Evolutionary conservation across 2,113 vertebrate genomes (phyloP), one percentile per base, ranked within the genome.

Genomic region (Morone saxatilis): DNA sequence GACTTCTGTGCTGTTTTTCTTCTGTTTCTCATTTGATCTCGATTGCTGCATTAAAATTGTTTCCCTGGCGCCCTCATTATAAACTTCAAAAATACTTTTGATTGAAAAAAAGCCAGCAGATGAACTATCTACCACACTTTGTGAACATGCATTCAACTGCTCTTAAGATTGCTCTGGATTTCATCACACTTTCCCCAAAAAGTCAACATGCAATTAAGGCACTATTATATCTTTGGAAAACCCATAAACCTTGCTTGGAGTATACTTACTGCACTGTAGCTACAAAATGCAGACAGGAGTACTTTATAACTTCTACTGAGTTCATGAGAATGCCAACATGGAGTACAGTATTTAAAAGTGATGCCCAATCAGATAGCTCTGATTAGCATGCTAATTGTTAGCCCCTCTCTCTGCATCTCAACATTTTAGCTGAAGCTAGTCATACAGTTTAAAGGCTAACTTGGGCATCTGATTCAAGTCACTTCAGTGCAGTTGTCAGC

Each of bases 131-230:
- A 60, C 0, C 17, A 59, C 60, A 79, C 9, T 73, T 81, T 79
- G 20, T 69, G 66, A 83, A 59, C 67, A 82, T 76, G 43, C 54
- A 53, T 12, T 20, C 40, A 2, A 22, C 40, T 31, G 40, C 61
- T 76, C 54, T 62, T 51, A 78, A 47, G 38, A 84, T 94, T 94
- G 66, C 90, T 69, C 36, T 53, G 47, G 85, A 87, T 93, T 93
- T 91, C 91, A 89, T 94, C 92, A 93, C 75, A 57, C 65, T 75
- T 83, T 71, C 60, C 68, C 74, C 20, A 59, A 86, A 84, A 79
- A 53, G 71, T 78, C 85, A 82, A 82, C 80, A 86, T 88, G 76
- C 66, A 84, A 85, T 83, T 76, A 85, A 84, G 41, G 70, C 63
- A n/a, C 13, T 11, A 57, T 86, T 78, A 76, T 7, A 50, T 78